phyloP scores from a whole-genome alignment of 2,888 invertebrate species.

The Troilus luridus region DNA sequence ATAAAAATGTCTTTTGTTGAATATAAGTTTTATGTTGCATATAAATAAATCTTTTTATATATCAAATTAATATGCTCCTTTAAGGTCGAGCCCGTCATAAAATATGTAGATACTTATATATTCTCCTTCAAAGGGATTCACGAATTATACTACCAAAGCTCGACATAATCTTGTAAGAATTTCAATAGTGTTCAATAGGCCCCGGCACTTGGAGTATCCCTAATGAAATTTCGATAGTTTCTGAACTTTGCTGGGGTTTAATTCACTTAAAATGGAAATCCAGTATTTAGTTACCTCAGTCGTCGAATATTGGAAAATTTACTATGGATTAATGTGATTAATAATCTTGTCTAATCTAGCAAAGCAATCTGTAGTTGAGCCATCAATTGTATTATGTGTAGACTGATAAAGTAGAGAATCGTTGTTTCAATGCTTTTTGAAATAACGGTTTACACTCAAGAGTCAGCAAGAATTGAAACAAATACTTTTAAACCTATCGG shows the following conservation, averaged over 20 bases:
- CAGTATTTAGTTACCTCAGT: background rate
- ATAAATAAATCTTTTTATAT: too few species aligned
- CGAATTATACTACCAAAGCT: background rate
- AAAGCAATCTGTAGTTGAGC: background rate
- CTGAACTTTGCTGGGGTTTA: background rate
- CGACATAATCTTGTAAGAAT: background rate
- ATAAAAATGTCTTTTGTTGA: too few species aligned
- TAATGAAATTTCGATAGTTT: slow-evolving; percentile 43
- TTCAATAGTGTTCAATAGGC: background rate
- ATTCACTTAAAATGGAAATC: background rate
- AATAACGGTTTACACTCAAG: too few species aligned
- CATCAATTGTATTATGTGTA: background rate
- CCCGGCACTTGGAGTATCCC: background rate
- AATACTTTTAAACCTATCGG: too few species aligned
- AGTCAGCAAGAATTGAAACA: too few species aligned
- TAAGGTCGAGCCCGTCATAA: too few species aligned
- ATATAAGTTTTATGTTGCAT: too few species aligned
- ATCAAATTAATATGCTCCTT: too few species aligned
- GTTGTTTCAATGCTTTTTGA: too few species aligned
- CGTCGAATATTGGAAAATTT: background rate
- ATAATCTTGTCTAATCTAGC: background rate
- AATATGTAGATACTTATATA: too few species aligned
- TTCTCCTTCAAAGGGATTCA: background rate
- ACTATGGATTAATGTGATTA: background rate
- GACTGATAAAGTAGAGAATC: too few species aligned